phyloP scores from a whole-genome alignment of 2,888 invertebrate genomes.

The Drosophila nr. fundita region DNA sequence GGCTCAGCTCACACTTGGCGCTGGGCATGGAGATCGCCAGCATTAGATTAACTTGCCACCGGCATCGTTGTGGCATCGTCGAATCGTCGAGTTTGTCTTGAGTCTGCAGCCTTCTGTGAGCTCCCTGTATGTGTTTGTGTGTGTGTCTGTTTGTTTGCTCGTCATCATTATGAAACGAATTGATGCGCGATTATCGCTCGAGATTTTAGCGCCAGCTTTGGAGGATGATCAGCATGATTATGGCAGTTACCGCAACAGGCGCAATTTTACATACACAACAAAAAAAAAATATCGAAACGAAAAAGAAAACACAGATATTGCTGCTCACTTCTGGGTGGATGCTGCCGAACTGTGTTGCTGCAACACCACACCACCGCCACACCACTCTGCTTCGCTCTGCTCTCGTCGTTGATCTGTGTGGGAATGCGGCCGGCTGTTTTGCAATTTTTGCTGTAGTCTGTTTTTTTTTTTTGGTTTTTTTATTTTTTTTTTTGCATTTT shows the following conservation, averaged over 20 bases:
- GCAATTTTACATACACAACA: slow-evolving; percentile 53
- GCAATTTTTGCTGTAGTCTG: slow-evolving; percentile 64
- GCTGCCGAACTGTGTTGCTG: slow-evolving; percentile 1
- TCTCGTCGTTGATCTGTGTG: slow-evolving; percentile 65
- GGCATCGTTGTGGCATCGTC: slow-evolving; percentile 55
- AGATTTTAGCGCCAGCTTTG: slow-evolving; percentile 78
- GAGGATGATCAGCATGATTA: slow-evolving; percentile 62
- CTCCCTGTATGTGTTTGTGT: slow-evolving; percentile 10
- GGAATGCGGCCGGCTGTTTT: slow-evolving; percentile 77
- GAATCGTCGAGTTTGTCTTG: slow-evolving; percentile 6
- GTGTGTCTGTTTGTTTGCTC: slow-evolving; percentile 43
- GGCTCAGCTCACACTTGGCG: slow-evolving; percentile 64
- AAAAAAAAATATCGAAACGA: slow-evolving; percentile 11
- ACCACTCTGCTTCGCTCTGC: slow-evolving; percentile 3
- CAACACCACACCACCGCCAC: slow-evolving; percentile 13
- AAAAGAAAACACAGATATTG: slow-evolving; percentile 27
- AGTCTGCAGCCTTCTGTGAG: slow-evolving; percentile 2
- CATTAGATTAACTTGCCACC: slow-evolving; percentile 80
- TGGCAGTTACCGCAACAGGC: slow-evolving; percentile 58
- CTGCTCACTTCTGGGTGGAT: slow-evolving; percentile 53
- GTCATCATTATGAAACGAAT: slow-evolving; percentile 83
- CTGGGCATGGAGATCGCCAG: slow-evolving; percentile 70
- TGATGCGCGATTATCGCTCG: slow-evolving; percentile 80
- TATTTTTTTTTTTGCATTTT: slow-evolving; percentile 14
- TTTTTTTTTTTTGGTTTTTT: slow-evolving; percentile 4